A percentile compares a stretch with the other conserved stretches of the same genome.
phyloP scores from a whole-genome alignment of 2,113 vertebrate species.

The Oostethus manadensis region DNA sequence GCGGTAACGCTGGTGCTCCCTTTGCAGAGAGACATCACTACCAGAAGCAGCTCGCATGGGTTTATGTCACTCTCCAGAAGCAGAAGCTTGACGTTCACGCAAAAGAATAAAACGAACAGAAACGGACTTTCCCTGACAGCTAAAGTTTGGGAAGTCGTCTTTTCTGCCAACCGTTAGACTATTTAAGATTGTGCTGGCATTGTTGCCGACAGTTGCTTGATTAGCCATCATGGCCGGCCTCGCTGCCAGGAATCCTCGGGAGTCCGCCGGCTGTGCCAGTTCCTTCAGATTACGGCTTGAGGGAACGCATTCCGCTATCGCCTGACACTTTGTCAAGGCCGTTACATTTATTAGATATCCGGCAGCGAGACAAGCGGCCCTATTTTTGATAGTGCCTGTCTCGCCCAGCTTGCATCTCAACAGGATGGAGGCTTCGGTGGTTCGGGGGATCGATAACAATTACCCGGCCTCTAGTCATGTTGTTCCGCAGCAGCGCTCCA shows the following conservation, averaged over 20 bases:
- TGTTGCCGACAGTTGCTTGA: constrained; percentile 51
- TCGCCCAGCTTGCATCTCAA: constrained; percentile 43
- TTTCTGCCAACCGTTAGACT: constrained; percentile 35
- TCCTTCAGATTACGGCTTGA: constrained; percentile 59
- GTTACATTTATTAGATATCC: constrained; percentile 64
- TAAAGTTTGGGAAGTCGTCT: not conserved
- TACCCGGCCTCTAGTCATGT: constrained; percentile 72
- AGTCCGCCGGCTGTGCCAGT: constrained; percentile 52
- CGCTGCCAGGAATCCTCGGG: constrained; percentile 54
- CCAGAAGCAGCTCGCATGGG: constrained; percentile 10
- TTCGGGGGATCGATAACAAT: constrained; percentile 71
- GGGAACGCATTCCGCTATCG: constrained; percentile 63
- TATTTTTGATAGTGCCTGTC: constrained; percentile 69
- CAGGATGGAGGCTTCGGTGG: constrained; percentile 54
- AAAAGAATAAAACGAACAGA: too few species aligned
- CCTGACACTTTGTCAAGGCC: constrained; percentile 64
- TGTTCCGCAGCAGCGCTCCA: constrained; percentile 70
- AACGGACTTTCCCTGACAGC: too few species aligned
- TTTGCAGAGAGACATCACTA: not conserved
- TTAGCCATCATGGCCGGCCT: constrained; percentile 51
- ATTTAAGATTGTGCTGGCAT: constrained; percentile 50
- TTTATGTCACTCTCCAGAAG: constrained; percentile 41
- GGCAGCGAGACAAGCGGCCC: constrained; percentile 55
- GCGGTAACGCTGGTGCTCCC: not conserved
- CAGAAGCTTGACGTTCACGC: too few species aligned